Evolutionary conservation across 2,888 invertebrate genomes (phyloP), one percentile per base, ranked within the genome.

Genomic region (Andrena trimmerana): DNA sequence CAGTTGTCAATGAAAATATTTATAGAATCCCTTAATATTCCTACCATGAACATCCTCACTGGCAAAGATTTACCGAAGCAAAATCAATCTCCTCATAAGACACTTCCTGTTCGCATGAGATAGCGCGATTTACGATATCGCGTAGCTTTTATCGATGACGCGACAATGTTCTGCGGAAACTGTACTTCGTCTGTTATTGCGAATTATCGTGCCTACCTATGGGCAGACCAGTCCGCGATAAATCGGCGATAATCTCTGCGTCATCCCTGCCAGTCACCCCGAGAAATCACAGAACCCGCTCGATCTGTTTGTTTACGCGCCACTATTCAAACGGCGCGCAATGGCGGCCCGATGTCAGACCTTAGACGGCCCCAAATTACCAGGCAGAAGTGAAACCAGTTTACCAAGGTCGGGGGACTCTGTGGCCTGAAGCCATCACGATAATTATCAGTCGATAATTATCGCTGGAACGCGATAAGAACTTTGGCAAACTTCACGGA

Each of bases 11-110:
- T n/a, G 16, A 4, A 27, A 62, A 10, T 24, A 16, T 50, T 33
- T 6, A 16, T 42, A 42, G 16, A 16, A 42, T 16, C 42, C 42
- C 4, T 16, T 42, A 16, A 16, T 1, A 42, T 1, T 27, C 70
- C 0, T 54, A 83, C 83, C 83, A 83, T 73, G 66, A 81, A 83
- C 83, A 83, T 83, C 24, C 48, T 74, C 3, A n/a, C 27, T 20
- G 6, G 4, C 2, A 33, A 57, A 7, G 4, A 42, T 16, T 20
- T 20, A 24, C 54, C 0, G 4, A 36, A 24, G 13, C 13, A 42
- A 42, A 42, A 4, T 42, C 13, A 42, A 42, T 42, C 5, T 42
- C 1, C 16, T 42, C 0, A 16, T 42, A 33, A n/a, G 4, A 8
- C 20, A 6, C 2, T 54, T 31, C 16, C 7, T 10, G 13, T 59